Evolutionary conservation across 2,113 vertebrate genomes (phyloP).

Genomic region (Felis catus): F.catus_Fca126_mat1.0 CM031423.1:51970001-51970500

Average conservation of each 20-base stretch:
- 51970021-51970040: constrained; percentile 41
- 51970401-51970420: neutral
- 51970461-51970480: neutral
- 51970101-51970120: neutral
- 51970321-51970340: neutral
- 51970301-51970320: neutral
- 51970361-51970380: neutral
- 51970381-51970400: neutral
- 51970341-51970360: neutral
- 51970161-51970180: neutral
- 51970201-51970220: neutral
- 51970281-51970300: neutral
- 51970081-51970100: constrained; percentile 57
- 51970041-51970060: constrained; percentile 40
- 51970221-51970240: neutral
- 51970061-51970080: neutral
- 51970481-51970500: neutral
- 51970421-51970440: neutral
- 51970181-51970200: neutral
- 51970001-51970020: constrained; percentile 49
- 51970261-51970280: neutral
- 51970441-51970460: neutral
- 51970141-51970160: neutral
- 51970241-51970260: neutral
- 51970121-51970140: neutral